Conservation (phyloP, 1,140 invertebrate genomes). For the Hestina assimilis region DNA sequence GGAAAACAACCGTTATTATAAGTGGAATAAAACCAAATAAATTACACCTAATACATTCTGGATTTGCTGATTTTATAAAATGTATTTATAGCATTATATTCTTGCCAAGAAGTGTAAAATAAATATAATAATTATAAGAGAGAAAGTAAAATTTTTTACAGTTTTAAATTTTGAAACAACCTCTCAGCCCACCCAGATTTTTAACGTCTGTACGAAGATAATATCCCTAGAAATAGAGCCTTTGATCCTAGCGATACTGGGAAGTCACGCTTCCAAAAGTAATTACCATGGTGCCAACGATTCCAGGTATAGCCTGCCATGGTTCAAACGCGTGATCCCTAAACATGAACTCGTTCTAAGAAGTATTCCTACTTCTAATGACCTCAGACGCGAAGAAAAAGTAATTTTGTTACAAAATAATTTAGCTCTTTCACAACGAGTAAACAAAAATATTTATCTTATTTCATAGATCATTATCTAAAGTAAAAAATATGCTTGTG, state of each 20-base stretch:
- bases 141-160: too few species aligned
- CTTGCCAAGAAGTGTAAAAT: too few species aligned
- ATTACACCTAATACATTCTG: too few species aligned
- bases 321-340: slow-evolving; percentile 2
- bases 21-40: not conserved
- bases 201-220: too few species aligned
- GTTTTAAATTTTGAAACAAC: too few species aligned
- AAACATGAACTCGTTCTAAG: not conserved
- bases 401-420: not conserved
- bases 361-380: not conserved
- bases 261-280: slow-evolving; percentile 53
- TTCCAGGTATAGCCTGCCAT: slow-evolving; percentile 11
- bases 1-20: not conserved
- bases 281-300: slow-evolving; percentile 32
- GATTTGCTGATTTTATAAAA: too few species aligned
- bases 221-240: not conserved
- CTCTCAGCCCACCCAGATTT: too few species aligned
- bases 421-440: not conserved
- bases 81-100: too few species aligned
- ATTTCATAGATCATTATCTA: too few species aligned
- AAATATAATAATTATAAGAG: too few species aligned
- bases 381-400: not conserved
- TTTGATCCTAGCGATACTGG: slow-evolving; percentile 6
- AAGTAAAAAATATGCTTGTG: too few species aligned
- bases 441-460: too few species aligned